Base-by-base conservation (phyloP, 2,888 invertebrate species). In the Ectropis crepuscularia region DNA sequence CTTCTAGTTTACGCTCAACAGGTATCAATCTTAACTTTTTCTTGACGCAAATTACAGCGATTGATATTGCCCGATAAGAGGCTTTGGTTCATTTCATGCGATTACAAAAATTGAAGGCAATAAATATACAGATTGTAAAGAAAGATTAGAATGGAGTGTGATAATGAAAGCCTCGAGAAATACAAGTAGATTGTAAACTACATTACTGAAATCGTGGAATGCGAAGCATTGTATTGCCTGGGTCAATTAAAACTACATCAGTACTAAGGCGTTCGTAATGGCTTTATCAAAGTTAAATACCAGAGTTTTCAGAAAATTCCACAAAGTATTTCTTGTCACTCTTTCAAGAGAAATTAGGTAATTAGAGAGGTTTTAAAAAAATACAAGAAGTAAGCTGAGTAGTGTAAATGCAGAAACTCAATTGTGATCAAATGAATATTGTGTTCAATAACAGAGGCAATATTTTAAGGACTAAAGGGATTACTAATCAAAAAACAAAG, bases 1-100 rank as follows among this genome's bases (percentile, higher is more conserved):
- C 79, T 77, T 78, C 74, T 75, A 76, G 73, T 74, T 74, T 66
- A 68, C 69, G 71, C 73, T 81, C 83, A 85, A 85, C 81, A 83
- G 80, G 53, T 63, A 69, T 73, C 69, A 70, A 74, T 75, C 71
- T 68, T 66, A 70, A 63, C 59, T 74, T 65, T 63, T 58, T 55
- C 53, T 63, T 50, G 53, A 49, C 5, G 16, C 38, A 57, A 57
- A 63, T 57, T 54, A 11, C 55, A 6, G 9, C 7, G 37, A 42
- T 54, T 63, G 41, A 50, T 57, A 57, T 28, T 41, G 2, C 28
- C 6, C 11, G 53, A 57, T 61, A 50, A 57, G 41, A 51, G 28
- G 41, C 43, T 36, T 39, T 45, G 38, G 43, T 39, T 36, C 36
- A 46, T 51, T 51, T 51, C 9, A 9, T 36, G 6, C 8, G 51